These are phyloP conservation scores for Artemisiospiza belli DNA, from an alignment of 2,113 vertebrate species.

Conservation along the genomic window DNA sequence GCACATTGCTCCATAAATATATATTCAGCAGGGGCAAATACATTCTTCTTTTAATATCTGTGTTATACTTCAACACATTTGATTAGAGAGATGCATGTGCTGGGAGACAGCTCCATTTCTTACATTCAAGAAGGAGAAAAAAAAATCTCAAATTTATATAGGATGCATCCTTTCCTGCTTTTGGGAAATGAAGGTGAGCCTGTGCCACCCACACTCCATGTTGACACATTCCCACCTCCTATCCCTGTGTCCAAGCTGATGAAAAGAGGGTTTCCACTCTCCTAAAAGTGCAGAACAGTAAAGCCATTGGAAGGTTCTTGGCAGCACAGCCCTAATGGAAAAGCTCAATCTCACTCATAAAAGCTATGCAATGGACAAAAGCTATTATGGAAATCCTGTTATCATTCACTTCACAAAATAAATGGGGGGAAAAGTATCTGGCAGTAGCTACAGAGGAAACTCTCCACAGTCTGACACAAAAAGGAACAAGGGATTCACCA, in stretches of 20 bases:
- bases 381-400: not conserved
- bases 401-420: not conserved
- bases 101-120: not conserved
- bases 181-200: not conserved
- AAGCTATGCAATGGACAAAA: not conserved
- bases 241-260: not conserved
- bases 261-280: not conserved
- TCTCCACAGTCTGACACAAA: not conserved
- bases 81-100: not conserved
- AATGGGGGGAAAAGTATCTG: not conserved
- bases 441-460: not conserved
- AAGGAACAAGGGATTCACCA: not conserved
- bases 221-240: not conserved
- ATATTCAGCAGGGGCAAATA: not conserved
- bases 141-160: rapidly evolving
- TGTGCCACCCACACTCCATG: not conserved
- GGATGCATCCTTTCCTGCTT: not conserved
- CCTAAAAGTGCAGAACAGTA: not conserved
- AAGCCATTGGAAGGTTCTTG: not conserved
- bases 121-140: not conserved
- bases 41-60: not conserved
- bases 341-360: not conserved
- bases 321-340: not conserved
- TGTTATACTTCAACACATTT: not conserved
- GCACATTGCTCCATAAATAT: not conserved